Evolutionary conservation across 2,888 invertebrate genomes (phyloP).

Genomic region (Meganola albula): DNA sequence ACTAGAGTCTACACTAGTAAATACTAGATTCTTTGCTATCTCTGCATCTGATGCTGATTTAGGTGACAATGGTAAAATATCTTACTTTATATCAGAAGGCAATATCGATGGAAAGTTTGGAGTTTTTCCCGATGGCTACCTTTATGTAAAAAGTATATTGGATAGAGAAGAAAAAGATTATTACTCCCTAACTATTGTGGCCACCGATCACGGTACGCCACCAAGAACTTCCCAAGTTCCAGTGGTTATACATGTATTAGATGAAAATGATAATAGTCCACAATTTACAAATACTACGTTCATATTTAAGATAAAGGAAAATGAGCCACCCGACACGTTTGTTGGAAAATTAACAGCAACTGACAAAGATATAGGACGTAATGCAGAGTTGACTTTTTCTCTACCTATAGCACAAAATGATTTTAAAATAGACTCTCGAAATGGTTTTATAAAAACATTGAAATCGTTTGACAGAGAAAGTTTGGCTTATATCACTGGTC

Average conservation of each 20-base stretch:
- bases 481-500: slow-evolving; percentile 85
- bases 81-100: slow-evolving; percentile 90
- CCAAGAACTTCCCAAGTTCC: slow-evolving; percentile 90
- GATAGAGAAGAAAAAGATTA: slow-evolving; percentile 95
- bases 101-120: slow-evolving; percentile 92
- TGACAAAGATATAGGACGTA: slow-evolving; percentile 93
- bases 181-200: slow-evolving; percentile 91
- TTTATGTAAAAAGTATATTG: slow-evolving; percentile 90
- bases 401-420: slow-evolving; percentile 85
- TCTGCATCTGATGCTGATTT: slow-evolving; percentile 93
- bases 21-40: slow-evolving; percentile 92
- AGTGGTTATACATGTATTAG: slow-evolving; percentile 94
- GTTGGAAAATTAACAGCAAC: slow-evolving; percentile 94
- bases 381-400: slow-evolving; percentile 92
- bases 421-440: slow-evolving; percentile 92
- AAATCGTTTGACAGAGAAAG: slow-evolving; percentile 94
- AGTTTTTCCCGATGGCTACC: slow-evolving; percentile 94
- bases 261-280: slow-evolving; percentile 97
- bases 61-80: slow-evolving; percentile 86
- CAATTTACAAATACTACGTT: slow-evolving; percentile 94
- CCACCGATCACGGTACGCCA: slow-evolving; percentile 87
- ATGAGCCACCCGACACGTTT: slow-evolving; percentile 92
- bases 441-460: slow-evolving; percentile 92
- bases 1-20: slow-evolving; percentile 92
- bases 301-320: slow-evolving; percentile 92